phyloP scores from a whole-genome alignment of 2,797 vertebrate genomes.

The Sciurus vulgaris region DNA sequence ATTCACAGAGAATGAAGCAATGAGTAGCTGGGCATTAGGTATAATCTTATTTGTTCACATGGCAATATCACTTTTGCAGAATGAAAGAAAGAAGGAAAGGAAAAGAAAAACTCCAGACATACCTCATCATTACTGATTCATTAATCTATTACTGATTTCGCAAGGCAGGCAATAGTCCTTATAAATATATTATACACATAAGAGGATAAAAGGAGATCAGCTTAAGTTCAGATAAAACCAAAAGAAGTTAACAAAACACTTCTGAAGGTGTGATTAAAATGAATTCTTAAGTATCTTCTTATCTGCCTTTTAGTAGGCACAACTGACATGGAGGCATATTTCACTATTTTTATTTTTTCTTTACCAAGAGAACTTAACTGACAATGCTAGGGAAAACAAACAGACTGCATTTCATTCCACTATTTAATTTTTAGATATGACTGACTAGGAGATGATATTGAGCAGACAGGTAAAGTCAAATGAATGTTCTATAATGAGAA shows the following conservation, averaged over 20 bases:
- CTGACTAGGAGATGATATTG: background rate
- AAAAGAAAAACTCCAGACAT: too few species aligned
- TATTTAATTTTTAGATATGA: background rate
- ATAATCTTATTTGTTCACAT: background rate
- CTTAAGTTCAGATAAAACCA: slow-evolving; percentile 34
- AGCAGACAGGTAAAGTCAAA: background rate
- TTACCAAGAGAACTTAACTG: background rate
- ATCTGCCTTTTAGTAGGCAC: background rate
- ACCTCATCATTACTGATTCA: background rate
- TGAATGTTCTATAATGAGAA: background rate
- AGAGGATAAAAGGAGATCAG: background rate
- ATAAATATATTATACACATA: background rate
- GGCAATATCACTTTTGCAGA: background rate
- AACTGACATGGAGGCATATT: background rate
- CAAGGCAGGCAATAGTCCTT: background rate
- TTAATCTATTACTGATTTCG: background rate
- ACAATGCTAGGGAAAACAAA: background rate
- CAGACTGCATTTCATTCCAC: background rate
- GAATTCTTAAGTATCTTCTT: background rate
- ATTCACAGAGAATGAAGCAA: background rate
- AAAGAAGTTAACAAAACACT: background rate
- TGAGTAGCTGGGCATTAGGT: too few species aligned
- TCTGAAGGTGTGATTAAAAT: background rate
- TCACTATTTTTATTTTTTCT: background rate
- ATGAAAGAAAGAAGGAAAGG: background rate